Conservation (phyloP, 2,888 invertebrate species). For the Auanema freiburgensis region DNA sequence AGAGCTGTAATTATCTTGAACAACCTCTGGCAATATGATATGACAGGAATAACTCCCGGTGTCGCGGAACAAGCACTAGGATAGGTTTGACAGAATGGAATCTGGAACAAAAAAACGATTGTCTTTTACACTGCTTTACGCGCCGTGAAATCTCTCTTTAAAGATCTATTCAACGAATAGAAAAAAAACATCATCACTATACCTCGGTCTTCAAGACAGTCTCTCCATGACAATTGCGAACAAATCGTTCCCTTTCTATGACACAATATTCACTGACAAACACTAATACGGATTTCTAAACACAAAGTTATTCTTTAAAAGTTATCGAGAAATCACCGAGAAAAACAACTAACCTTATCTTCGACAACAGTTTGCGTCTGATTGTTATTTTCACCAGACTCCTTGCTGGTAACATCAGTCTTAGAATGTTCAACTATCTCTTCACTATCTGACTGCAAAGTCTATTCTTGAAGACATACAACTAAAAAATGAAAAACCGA, state of each 20-base stretch:
- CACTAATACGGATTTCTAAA: constrained; percentile 37
- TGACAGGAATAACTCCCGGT: constrained; percentile 38
- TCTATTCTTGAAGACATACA: too few relatives aligned
- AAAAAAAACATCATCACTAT: constrained; percentile 23
- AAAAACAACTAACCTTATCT: constrained; percentile 16
- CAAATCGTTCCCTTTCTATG: constrained; percentile 39
- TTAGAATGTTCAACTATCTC: too few relatives aligned
- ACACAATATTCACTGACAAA: constrained; percentile 48
- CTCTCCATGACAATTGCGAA: constrained; percentile 38
- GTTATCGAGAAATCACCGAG: background rate
- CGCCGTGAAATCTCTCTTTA: too few relatives aligned
- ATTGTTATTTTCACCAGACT: constrained; percentile 2
- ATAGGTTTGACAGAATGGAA: constrained; percentile 42
- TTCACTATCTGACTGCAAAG: too few relatives aligned
- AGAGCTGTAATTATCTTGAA: too few relatives aligned
- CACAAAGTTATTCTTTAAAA: background rate
- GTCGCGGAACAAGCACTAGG: constrained; percentile 38
- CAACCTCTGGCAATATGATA: constrained; percentile 40
- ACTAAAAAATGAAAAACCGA: too few relatives aligned
- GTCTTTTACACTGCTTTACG: background rate
- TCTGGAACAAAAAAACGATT: constrained; percentile 19
- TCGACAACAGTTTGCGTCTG: constrained; percentile 20
- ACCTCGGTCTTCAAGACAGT: constrained; percentile 13
- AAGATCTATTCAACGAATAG: too few relatives aligned
- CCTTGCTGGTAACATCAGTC: too few relatives aligned